Base-by-base conservation (phyloP, 2,888 invertebrate species). In the Tryphoninae sp. region DNA sequence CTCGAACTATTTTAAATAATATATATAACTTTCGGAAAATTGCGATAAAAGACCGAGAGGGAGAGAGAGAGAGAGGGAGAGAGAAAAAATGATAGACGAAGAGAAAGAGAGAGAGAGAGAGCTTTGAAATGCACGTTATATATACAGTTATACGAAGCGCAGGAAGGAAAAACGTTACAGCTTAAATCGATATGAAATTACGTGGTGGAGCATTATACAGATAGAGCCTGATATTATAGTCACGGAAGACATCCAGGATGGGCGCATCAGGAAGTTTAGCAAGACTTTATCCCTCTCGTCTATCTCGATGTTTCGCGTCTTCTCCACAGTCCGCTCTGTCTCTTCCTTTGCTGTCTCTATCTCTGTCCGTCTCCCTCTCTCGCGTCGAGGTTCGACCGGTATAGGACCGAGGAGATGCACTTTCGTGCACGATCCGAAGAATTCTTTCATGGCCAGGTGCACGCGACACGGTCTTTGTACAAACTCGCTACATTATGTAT, bases 371-470 rank as follows among this genome's bases (percentile, higher is more conserved):
- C 13, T 11, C 33, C 9, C 19, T 64, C 33, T 64, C 11, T 64
- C 0, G 9, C 11, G 58, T 58, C 33, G 33, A 33, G 33, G 33
- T 33, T 33, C 33, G 33, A 33, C 33, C 33, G 33, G 33, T 33
- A 33, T 33, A 33, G 55, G 19, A 55, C 16, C 55, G 55, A 55
- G 71, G 55, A 55, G 71, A 82, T 82, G 73, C 80, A 69, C 80
- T 80, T 78, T 77, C 67, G 69, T 74, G 79, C 79, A 80, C 76
- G 79, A 77, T 71, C 75, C 62, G 78, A 59, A 69, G 68, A 78
- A 81, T 84, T 84, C 78, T 81, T 84, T 84, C 84, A 81, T 78
- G 83, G 84, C 85, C 85, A 86, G 85, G 85, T 84, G 85, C 83
- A 79, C 82, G 80, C 82, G 78, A 78, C 72, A 69, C 72, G 73